Evolutionary conservation across 1,140 invertebrate species (phyloP).

Genomic region (Cotesia chilonis): DNA sequence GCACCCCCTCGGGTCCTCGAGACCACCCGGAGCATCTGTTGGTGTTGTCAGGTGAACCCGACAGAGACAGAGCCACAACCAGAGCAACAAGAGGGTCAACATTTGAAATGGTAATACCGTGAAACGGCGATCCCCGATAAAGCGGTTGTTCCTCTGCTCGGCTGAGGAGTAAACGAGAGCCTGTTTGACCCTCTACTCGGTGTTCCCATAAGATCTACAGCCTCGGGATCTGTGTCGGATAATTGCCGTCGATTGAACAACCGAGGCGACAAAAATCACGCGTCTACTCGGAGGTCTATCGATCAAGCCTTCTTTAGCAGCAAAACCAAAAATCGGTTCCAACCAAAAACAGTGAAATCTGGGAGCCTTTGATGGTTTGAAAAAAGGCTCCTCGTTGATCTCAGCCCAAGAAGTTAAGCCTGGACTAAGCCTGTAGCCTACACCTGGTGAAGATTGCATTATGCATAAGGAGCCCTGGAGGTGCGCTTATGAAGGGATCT

Average conservation of each 20-base stretch:
- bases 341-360: no score
- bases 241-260: slow-evolving; percentile 28
- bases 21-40: slow-evolving; percentile 62
- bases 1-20: slow-evolving; percentile 44
- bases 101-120: slow-evolving; percentile 63
- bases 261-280: slow-evolving; percentile 15
- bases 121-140: slow-evolving; percentile 54
- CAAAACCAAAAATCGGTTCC: no score
- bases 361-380: not conserved
- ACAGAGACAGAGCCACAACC: not conserved
- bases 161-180: slow-evolving; percentile 37
- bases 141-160: slow-evolving; percentile 53
- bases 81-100: not conserved
- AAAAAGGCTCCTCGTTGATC: not conserved
- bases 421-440: slow-evolving; percentile 18
- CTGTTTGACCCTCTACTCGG: slow-evolving; percentile 9
- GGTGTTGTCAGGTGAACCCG: not conserved
- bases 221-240: slow-evolving; percentile 30
- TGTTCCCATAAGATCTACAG: slow-evolving; percentile 21
- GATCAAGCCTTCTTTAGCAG: not conserved
- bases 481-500: slow-evolving; percentile 64
- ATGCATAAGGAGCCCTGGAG: slow-evolving; percentile 56
- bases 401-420: not conserved
- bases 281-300: not conserved
- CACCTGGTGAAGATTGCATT: slow-evolving; percentile 48